These are phyloP conservation scores for Chaetodon trifascialis DNA, from an alignment of 2,113 vertebrate genomes.

Conservation along the genomic window DNA sequence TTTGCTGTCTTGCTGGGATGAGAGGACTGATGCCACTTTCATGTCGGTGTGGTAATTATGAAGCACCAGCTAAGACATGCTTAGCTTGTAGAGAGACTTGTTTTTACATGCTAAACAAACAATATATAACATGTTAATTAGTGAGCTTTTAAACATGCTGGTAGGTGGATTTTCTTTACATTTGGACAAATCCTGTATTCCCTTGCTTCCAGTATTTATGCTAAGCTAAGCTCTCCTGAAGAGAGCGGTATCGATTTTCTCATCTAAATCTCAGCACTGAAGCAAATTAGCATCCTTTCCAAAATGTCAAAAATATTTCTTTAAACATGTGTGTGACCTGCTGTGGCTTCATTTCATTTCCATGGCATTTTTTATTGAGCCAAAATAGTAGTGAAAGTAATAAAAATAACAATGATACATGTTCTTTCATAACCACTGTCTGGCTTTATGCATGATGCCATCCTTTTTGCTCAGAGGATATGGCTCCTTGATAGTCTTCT, in stretches of 20 bases:
- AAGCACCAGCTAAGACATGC: neutral
- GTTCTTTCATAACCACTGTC: neutral
- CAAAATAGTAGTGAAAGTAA: neutral
- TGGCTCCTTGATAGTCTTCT: neutral
- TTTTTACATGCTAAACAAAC: neutral
- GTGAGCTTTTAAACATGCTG: neutral
- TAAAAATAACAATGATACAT: neutral
- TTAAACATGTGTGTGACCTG: neutral
- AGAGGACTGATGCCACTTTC: neutral
- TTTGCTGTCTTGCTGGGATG: neutral
- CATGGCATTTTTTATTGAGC: neutral
- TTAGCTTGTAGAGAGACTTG: neutral
- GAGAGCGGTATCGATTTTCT: neutral
- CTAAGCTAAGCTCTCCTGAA: neutral
- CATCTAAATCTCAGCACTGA: neutral
- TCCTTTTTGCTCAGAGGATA: neutral
- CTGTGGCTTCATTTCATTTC: neutral
- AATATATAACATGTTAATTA: neutral
- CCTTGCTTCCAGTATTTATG: too few species aligned
- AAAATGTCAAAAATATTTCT: neutral
- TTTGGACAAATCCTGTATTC: too few species aligned
- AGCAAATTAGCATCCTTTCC: neutral
- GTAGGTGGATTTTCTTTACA: neutral
- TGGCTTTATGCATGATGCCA: neutral
- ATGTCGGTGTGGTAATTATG: neutral